phyloP scores from a whole-genome alignment of 2,888 invertebrate species.

The Cataglyphis albicans region DNA sequence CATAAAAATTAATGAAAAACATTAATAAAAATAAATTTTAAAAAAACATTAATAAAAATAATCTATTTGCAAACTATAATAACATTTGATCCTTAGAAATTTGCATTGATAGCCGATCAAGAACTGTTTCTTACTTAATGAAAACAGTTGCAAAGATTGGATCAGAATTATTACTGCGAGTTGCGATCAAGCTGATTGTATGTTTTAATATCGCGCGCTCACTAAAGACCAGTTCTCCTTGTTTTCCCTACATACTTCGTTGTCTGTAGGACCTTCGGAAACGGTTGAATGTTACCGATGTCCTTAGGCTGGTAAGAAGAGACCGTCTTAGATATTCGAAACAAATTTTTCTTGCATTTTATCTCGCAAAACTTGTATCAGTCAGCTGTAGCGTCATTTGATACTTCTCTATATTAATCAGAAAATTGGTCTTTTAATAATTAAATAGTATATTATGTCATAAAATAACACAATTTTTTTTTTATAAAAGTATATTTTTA shows the following conservation, averaged over 20 bases:
- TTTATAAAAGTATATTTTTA: background rate
- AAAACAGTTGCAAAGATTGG: background rate
- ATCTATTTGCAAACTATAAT: background rate
- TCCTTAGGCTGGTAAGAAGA: slow-evolving; percentile 46
- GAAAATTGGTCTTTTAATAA: background rate
- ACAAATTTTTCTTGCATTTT: slow-evolving; percentile 16
- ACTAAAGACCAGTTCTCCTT: slow-evolving; percentile 55
- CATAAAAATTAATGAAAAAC: no score
- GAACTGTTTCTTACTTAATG: background rate
- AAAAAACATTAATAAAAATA: background rate
- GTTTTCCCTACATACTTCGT: slow-evolving; percentile 52
- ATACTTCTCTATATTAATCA: background rate
- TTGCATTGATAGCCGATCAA: slow-evolving; percentile 1
- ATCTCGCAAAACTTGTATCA: background rate
- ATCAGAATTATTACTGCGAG: slow-evolving; percentile 33
- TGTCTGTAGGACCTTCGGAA: slow-evolving; percentile 54
- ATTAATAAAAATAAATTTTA: background rate
- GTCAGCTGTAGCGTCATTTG: background rate
- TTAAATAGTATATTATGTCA: background rate
- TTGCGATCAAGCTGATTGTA: slow-evolving; percentile 23
- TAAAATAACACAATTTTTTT: background rate
- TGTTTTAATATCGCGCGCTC: slow-evolving; percentile 24
- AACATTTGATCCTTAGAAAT: background rate
- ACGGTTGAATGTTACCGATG: slow-evolving; percentile 60
- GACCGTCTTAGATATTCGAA: slow-evolving; percentile 16